phyloP scores from a whole-genome alignment of 2,888 invertebrate species.

The Epsilonema sp. region DNA sequence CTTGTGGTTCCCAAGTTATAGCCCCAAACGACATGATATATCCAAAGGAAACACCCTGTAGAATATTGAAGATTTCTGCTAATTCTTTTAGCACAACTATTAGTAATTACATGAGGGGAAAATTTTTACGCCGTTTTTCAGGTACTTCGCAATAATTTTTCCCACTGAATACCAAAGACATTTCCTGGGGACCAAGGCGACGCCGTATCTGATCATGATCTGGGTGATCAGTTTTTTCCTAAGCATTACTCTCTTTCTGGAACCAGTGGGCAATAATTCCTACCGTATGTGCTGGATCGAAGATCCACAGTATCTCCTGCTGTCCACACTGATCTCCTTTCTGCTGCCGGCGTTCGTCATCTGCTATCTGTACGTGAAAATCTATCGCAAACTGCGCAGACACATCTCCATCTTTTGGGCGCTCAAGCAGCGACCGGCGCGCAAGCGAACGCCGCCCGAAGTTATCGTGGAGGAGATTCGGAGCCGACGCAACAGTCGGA shows the following conservation, averaged over 20 bases:
- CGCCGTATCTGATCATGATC: conserved; percentile 13
- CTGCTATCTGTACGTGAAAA: conserved; percentile 17
- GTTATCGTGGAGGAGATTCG: conserved; percentile 6
- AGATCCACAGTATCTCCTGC: conserved; percentile 17
- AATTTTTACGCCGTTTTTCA: conserved; percentile 8
- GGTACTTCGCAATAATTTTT: conserved; percentile 21
- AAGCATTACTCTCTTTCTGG: conserved; percentile 16
- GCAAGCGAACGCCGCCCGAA: background rate
- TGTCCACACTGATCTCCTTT: conserved; percentile 18
- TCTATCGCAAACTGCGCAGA: conserved; percentile 16
- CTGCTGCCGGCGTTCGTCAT: conserved; percentile 18
- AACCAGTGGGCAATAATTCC: conserved; percentile 5
- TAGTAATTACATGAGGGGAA: background rate
- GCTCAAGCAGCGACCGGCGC: background rate
- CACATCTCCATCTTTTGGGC: conserved; percentile 10
- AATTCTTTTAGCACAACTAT: too few species aligned
- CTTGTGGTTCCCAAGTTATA: too few species aligned
- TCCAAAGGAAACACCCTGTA: too few species aligned
- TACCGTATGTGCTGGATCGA: conserved; percentile 16
- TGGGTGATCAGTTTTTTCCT: conserved; percentile 18
- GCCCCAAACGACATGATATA: too few species aligned
- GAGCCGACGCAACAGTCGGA: background rate
- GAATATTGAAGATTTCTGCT: too few species aligned
- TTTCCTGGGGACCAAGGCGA: conserved; percentile 15
- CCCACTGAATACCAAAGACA: conserved; percentile 20